These are phyloP conservation scores for Andricus curvator DNA, from an alignment of 2,888 invertebrate species.

Conservation along the genomic window DNA sequence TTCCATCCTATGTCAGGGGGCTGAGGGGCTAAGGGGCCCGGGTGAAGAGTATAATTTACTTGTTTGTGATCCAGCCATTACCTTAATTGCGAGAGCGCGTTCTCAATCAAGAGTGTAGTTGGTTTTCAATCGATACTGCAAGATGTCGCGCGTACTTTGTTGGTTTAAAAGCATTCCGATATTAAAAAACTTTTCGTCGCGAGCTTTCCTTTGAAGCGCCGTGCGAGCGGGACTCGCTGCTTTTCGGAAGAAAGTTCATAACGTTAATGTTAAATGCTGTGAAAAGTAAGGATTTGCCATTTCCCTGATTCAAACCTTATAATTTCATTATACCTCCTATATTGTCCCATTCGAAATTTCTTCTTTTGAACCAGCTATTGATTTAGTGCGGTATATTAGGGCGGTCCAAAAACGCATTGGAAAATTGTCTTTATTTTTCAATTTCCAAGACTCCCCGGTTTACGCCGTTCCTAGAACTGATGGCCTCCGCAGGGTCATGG, in stretches of 20 bases:
- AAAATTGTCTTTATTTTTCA: too few species aligned
- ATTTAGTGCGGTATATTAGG: too few species aligned
- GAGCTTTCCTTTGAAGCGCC: conserved; percentile 16
- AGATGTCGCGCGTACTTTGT: conserved; percentile 39
- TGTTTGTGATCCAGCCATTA: conserved; percentile 67
- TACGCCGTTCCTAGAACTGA: too few species aligned
- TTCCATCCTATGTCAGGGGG: background rate
- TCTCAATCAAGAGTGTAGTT: conserved; percentile 61
- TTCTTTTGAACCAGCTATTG: too few species aligned
- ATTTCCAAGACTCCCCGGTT: too few species aligned
- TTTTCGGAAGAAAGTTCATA: background rate
- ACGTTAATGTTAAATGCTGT: conserved; percentile 11
- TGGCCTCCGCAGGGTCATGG: too few species aligned
- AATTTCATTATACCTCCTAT: background rate
- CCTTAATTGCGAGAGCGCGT: conserved; percentile 66
- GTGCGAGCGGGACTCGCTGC: background rate
- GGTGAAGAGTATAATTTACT: conserved; percentile 66
- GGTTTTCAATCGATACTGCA: conserved; percentile 54
- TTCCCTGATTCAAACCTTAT: background rate
- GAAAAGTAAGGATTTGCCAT: conserved; percentile 6
- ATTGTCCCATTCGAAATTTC: too few species aligned
- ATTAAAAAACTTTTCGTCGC: conserved; percentile 36
- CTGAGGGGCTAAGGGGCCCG: conserved; percentile 40
- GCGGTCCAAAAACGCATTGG: too few species aligned
- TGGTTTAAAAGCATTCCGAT: conserved; percentile 40